Percentiles rank a stretch among this genome's conserved stretches.
phyloP scores from a whole-genome alignment of 2,888 invertebrate genomes.

The Phengaris arion region DNA sequence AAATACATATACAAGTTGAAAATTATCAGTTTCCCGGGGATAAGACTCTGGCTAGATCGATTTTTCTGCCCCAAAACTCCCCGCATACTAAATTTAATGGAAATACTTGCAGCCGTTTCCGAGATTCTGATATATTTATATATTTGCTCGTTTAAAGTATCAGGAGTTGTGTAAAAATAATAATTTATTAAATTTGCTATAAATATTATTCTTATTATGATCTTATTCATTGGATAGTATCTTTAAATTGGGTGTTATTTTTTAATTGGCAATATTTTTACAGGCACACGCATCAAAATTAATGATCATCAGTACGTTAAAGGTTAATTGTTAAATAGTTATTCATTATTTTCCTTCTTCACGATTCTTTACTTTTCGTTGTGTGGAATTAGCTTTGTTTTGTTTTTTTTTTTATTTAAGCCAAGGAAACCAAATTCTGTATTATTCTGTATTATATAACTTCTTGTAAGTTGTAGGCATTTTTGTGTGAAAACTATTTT shows the following conservation, averaged over 20 bases:
- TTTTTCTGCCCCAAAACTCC: too few relatives aligned
- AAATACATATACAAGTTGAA: too few relatives aligned
- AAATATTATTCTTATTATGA: neutral
- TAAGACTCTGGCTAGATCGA: too few relatives aligned
- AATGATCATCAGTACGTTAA: constrained; percentile 12
- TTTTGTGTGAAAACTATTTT: neutral
- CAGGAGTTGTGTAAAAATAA: too few relatives aligned
- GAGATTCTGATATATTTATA: too few relatives aligned
- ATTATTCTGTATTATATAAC: neutral
- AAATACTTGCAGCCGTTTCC: too few relatives aligned
- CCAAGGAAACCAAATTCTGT: neutral
- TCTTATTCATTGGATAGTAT: neutral
- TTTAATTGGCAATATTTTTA: neutral
- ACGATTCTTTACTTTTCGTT: neutral
- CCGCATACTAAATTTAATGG: too few relatives aligned
- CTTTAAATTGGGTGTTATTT: neutral
- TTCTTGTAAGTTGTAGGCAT: too few relatives aligned
- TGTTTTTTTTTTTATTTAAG: neutral
- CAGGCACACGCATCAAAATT: constrained; percentile 15
- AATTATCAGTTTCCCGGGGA: too few relatives aligned
- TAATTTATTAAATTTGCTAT: neutral
- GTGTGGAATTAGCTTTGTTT: neutral
- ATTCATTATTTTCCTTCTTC: neutral
- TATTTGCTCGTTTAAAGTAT: too few relatives aligned
- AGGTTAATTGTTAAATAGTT: constrained; percentile 3